These are phyloP conservation scores for Anguilla anguilla DNA, from an alignment of 2,797 vertebrate species.

Conservation along the genomic window DNA sequence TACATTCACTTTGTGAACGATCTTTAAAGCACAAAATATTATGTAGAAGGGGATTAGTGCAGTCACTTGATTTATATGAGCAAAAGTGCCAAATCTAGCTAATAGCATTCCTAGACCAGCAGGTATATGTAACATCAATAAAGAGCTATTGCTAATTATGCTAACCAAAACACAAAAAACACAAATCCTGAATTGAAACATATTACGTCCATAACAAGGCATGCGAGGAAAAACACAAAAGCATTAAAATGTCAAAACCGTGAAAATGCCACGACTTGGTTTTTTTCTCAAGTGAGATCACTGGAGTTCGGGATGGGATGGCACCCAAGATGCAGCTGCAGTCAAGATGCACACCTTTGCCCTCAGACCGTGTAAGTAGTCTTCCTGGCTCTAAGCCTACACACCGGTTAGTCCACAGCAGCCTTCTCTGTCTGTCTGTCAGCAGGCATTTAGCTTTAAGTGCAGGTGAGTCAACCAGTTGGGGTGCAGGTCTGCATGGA, in stretches of 20 bases:
- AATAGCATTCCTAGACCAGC: neutral
- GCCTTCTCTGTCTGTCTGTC: neutral
- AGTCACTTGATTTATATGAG: neutral
- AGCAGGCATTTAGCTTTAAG: conserved; percentile 8
- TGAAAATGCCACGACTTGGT: neutral
- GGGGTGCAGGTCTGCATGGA: neutral
- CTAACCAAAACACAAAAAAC: neutral
- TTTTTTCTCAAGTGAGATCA: neutral
- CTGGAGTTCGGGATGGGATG: neutral
- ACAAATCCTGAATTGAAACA: neutral
- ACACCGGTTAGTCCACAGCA: conserved; percentile 16
- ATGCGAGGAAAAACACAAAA: neutral
- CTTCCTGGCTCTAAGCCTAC: neutral
- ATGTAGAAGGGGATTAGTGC: neutral
- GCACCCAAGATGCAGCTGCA: neutral
- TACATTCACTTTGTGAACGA: neutral
- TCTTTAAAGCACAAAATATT: neutral
- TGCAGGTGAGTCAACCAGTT: neutral
- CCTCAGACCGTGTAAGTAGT: neutral
- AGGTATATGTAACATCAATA: neutral
- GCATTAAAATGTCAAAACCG: neutral
- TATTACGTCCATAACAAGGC: neutral
- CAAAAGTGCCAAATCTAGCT: neutral
- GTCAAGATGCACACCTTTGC: neutral
- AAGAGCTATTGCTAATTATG: neutral